These are phyloP conservation scores for Tetrao urogallus DNA, from an alignment of 2,113 vertebrate genomes.

Conservation along the genomic window DNA sequence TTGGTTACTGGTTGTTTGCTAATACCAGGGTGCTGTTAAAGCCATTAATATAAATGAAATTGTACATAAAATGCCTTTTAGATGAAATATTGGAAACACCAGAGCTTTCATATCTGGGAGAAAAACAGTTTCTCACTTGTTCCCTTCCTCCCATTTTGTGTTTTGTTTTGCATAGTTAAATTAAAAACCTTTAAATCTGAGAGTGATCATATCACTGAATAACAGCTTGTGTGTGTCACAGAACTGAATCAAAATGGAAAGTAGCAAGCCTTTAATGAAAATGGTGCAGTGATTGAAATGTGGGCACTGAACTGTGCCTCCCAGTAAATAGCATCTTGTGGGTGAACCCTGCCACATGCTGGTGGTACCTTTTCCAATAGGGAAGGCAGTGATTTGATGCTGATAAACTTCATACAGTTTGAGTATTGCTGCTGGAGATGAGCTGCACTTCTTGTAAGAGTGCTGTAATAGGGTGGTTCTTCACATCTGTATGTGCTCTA, in stretches of 20 bases:
- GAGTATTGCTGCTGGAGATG: background rate
- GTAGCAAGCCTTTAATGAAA: background rate
- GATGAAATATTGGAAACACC: background rate
- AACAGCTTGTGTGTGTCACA: background rate
- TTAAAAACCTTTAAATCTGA: background rate
- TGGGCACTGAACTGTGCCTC: background rate
- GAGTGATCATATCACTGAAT: fast-evolving
- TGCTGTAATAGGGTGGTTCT: background rate
- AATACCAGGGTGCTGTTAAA: background rate
- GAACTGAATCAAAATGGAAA: background rate
- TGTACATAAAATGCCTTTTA: background rate
- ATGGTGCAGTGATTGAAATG: background rate
- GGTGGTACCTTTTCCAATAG: background rate
- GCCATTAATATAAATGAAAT: background rate
- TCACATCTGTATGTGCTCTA: background rate
- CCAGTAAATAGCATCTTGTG: background rate
- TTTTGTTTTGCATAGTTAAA: background rate
- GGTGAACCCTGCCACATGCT: background rate
- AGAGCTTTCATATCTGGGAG: background rate
- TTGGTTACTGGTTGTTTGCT: background rate
- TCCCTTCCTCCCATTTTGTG: background rate
- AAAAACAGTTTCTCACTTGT: background rate
- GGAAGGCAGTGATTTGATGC: background rate
- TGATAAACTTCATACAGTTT: background rate
- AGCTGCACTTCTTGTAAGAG: background rate